Evolutionary conservation across 2,797 vertebrate genomes (phyloP).

Genomic region (Muraenolepis orangiensis): DNA sequence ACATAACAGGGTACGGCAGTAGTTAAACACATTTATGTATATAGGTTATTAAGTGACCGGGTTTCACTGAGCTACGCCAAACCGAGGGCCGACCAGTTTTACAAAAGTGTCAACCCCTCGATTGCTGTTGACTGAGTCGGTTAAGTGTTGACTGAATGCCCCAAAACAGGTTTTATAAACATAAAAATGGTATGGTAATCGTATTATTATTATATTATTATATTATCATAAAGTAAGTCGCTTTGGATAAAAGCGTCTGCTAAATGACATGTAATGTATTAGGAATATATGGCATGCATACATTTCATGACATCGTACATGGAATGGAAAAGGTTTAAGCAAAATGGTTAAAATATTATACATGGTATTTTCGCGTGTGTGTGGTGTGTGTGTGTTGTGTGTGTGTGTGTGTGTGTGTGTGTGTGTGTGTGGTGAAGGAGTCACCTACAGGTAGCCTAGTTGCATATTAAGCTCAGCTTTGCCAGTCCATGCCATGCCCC

Average conservation of each 20-base stretch:
- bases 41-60: too few relatives aligned
- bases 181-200: background rate
- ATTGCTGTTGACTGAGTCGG: too few relatives aligned
- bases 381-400: background rate
- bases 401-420: too few relatives aligned
- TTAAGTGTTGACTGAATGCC: background rate
- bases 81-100: too few relatives aligned
- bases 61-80: background rate
- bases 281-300: too few relatives aligned
- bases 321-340: background rate
- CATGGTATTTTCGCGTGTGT: background rate
- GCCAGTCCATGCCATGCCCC: background rate
- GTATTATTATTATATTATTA: too few relatives aligned
- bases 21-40: background rate
- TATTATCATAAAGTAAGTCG: too few relatives aligned
- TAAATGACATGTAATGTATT: too few relatives aligned
- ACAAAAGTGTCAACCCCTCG: too few relatives aligned
- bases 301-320: background rate
- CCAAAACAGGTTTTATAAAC: background rate
- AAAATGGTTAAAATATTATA: background rate
- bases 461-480: background rate
- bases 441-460: background rate
- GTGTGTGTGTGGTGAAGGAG: background rate
- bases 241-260: too few relatives aligned
- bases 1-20: background rate